phyloP scores from a whole-genome alignment of 2,888 invertebrate species.

The Phyto melanocephala region DNA sequence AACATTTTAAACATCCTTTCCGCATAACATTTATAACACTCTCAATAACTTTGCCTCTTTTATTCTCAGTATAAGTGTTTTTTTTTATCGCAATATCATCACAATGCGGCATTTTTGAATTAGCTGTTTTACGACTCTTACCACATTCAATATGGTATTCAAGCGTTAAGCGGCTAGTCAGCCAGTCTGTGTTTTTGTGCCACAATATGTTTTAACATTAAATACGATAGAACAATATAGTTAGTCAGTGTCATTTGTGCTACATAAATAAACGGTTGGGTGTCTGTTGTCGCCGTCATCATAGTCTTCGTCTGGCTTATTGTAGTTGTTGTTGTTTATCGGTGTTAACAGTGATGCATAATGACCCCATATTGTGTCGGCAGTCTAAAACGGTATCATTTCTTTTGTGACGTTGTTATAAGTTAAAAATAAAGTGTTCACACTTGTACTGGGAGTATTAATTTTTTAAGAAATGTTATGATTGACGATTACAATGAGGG shows the following conservation, averaged over 20 bases:
- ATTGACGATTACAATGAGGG: slow-evolving; percentile 19
- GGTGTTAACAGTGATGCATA: slow-evolving; percentile 35
- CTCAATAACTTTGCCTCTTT: neutral
- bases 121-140: slow-evolving; percentile 39
- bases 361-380: slow-evolving; percentile 36
- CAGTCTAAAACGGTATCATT: neutral
- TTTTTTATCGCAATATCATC: slow-evolving; percentile 6
- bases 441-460: neutral
- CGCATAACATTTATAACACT: too few species aligned
- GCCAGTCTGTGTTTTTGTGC: slow-evolving; percentile 11
- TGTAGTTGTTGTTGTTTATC: neutral
- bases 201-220: slow-evolving; percentile 51
- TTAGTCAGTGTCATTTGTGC: slow-evolving; percentile 56
- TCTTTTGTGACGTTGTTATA: neutral
- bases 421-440: slow-evolving; percentile 24
- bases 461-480: slow-evolving; percentile 2
- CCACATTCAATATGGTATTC: slow-evolving; percentile 7
- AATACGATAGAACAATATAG: slow-evolving; percentile 16
- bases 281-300: slow-evolving; percentile 30
- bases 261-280: slow-evolving; percentile 53
- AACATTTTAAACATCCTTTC: too few species aligned
- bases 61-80: neutral
- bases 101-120: slow-evolving; percentile 30
- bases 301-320: slow-evolving; percentile 1
- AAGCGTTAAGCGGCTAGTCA: slow-evolving; percentile 33